Conservation (phyloP, 2,888 invertebrate genomes). For the Chrysotoxum bicinctum region DNA sequence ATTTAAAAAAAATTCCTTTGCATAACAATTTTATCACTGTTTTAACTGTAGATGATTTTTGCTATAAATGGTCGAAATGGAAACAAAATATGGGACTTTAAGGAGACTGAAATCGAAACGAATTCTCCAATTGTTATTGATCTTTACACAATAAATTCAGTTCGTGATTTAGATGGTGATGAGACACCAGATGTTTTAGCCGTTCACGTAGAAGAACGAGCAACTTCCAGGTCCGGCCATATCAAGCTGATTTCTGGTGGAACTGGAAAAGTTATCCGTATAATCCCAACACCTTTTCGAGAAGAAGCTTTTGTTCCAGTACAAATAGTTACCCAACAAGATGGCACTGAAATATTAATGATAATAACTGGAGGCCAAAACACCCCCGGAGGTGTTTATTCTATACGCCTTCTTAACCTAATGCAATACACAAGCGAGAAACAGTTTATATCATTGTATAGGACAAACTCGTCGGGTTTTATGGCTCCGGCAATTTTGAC, state of each 20-base stretch:
- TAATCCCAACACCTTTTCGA: conserved; percentile 85
- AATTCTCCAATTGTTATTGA: conserved; percentile 83
- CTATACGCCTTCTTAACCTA: conserved; percentile 84
- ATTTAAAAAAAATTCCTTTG: background rate
- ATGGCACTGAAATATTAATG: conserved; percentile 85
- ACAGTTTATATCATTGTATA: conserved; percentile 83
- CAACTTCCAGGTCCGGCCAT: conserved; percentile 84
- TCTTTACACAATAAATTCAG: conserved; percentile 87
- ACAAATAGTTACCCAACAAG: conserved; percentile 84
- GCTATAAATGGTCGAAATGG: conserved; percentile 87
- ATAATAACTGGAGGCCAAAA: conserved; percentile 90
- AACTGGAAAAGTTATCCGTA: conserved; percentile 85
- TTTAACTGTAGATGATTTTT: conserved; percentile 83
- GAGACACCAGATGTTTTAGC: conserved; percentile 87
- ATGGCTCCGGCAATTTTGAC: conserved; percentile 86
- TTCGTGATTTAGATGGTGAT: conserved; percentile 88
- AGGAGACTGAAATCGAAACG: conserved; percentile 80
- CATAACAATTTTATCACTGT: conserved; percentile 8
- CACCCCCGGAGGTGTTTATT: conserved; percentile 87
- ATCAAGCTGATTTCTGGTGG: conserved; percentile 88
- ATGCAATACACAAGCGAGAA: conserved; percentile 82
- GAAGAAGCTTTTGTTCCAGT: conserved; percentile 89
- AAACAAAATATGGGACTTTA: conserved; percentile 85
- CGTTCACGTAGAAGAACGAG: conserved; percentile 85
- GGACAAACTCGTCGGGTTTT: conserved; percentile 85